Percentiles rank a stretch among this genome's conserved stretches.
These are phyloP conservation scores for Climacteris rufus DNA, from an alignment of 2,113 vertebrate genomes.

Conservation along the genomic window DNA sequence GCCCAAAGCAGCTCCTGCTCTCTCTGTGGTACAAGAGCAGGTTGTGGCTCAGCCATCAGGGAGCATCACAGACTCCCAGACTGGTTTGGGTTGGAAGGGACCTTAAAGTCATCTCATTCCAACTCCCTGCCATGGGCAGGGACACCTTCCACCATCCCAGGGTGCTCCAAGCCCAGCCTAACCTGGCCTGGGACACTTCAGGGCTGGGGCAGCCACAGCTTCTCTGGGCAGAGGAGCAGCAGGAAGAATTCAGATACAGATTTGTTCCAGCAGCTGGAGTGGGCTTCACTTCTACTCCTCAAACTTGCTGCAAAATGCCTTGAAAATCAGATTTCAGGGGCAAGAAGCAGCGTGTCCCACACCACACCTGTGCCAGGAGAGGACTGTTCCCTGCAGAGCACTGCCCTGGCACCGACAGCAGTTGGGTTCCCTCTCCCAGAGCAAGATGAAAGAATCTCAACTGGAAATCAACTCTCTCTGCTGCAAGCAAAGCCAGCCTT, in stretches of 20 bases:
- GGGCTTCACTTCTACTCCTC: not conserved
- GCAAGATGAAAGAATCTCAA: not conserved
- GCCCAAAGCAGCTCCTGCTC: not conserved
- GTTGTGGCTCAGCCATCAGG: not conserved
- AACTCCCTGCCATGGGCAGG: not conserved
- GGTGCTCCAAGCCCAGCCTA: not conserved
- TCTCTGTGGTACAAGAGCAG: not conserved
- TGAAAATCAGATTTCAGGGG: not conserved
- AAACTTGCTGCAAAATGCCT: not conserved
- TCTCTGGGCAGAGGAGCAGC: not conserved
- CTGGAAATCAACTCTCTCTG: not conserved
- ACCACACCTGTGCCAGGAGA: not conserved
- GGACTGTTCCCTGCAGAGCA: not conserved
- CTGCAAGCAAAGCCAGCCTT: not conserved
- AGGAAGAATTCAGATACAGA: not conserved
- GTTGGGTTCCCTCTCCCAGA: not conserved
- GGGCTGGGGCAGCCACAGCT: not conserved
- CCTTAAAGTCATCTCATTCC: not conserved
- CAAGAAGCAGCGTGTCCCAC: not conserved
- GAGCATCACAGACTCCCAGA: not conserved
- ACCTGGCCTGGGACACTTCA: fast-evolving
- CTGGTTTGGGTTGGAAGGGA: not conserved
- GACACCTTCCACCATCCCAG: not conserved
- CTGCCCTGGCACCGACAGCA: not conserved
- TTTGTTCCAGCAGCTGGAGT: not conserved